Percentiles rank a stretch among this genome's conserved stretches.
phyloP scores from a whole-genome alignment of 2,797 vertebrate genomes.

The Chrysocyon brachyurus region DNA sequence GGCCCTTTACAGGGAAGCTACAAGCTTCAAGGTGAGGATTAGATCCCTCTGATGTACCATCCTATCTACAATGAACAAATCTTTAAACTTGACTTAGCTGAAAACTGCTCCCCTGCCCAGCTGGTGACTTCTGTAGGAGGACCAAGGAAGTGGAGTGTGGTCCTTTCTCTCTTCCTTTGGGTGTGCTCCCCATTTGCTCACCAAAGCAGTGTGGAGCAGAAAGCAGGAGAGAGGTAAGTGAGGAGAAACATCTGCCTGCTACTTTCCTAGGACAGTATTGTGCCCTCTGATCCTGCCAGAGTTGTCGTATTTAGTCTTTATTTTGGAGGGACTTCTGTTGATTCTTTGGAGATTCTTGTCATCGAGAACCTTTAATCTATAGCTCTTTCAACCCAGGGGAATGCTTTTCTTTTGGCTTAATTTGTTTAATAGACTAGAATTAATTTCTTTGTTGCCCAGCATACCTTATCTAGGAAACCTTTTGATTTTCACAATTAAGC shows the following conservation, averaged over 20 bases:
- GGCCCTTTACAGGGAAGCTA: not conserved
- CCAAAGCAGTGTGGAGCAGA: not conserved
- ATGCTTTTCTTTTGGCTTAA: not conserved
- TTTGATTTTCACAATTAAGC: not conserved
- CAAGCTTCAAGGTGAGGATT: not conserved
- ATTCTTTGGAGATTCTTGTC: not conserved
- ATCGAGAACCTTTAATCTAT: not conserved
- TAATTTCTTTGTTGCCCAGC: not conserved
- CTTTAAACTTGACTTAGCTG: not conserved
- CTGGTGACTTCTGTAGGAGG: not conserved
- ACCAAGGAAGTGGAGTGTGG: not conserved
- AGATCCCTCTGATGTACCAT: not conserved
- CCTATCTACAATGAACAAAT: not conserved
- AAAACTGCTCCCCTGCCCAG: not conserved
- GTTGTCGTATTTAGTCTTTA: not conserved
- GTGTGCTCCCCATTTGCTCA: not conserved
- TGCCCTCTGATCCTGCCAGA: not conserved
- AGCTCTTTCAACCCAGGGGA: not conserved
- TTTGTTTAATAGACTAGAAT: not conserved
- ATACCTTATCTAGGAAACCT: not conserved
- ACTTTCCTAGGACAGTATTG: not conserved
- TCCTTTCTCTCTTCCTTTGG: not conserved
- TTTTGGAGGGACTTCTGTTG: not conserved
- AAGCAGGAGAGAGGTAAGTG: not conserved
- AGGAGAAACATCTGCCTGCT: too few species aligned